Base-by-base conservation (phyloP, 2,888 invertebrate genomes). In the Eucera pruinosa region DNA sequence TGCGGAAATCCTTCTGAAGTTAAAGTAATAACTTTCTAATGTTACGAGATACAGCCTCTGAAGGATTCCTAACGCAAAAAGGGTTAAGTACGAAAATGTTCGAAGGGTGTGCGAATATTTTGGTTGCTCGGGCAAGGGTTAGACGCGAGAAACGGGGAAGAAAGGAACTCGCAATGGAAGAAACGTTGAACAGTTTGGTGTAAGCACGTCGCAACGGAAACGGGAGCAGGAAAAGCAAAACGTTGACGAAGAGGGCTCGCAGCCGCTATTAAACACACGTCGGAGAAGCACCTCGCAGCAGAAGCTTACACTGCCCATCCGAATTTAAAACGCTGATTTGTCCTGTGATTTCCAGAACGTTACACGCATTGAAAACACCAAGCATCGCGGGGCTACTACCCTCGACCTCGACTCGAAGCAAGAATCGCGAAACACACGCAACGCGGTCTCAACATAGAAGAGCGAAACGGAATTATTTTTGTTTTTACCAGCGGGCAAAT, bases 301-400 rank as follows among this genome's bases (percentile, higher is more conserved):
- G 65, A 75, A 89, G 89, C 87, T 87, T 87, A 88, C 89, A 89
- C 90, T 89, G 89, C 89, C 90, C 89, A 87, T 86, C 88, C 87
- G 86, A 88, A 87, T 82, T 82, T 83, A 82, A 68, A 84, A 81
- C n/a, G 78, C 80, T 60, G 78, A 84, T 66, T 62, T 78, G 69
- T 80, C 73, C 73, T 80, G 84, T 76, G 75, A 83, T 83, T 81
- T 83, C 73, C 78, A 68, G 72, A 79, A 72, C 48, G 68, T 74
- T 43, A 71, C 64, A 47, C n/a, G n/a, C n/a, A n/a, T n/a, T n/a
- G n/a, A n/a, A n/a, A n/a, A n/a, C 36, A 27, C 0, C 62, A 18
- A n/a, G 9, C 50, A 11, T 36, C 27, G 30, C 62, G 57, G 47
- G 20, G 25, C 50, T 57, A 48, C 15, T 39, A 36, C 27, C n/a